These are phyloP conservation scores for Macrocentrus cingulum DNA, from an alignment of 1,140 invertebrate genomes.

Conservation along the genomic window DNA sequence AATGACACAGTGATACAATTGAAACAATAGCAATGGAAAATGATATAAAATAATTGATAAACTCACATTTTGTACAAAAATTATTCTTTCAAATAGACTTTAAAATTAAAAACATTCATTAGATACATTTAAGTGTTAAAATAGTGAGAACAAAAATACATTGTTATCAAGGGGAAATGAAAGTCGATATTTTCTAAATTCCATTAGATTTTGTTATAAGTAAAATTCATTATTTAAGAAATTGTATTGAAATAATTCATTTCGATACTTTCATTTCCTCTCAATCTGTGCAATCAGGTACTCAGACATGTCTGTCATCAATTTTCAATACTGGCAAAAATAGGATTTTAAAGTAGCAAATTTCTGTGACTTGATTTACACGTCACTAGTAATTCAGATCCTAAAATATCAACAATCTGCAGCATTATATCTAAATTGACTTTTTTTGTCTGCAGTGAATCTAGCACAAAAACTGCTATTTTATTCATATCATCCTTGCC, in stretches of 20 bases:
- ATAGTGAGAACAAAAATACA: background rate
- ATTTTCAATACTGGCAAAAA: constrained; percentile 26
- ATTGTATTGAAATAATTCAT: constrained; percentile 3
- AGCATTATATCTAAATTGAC: constrained; percentile 42
- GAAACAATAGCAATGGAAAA: constrained; percentile 9
- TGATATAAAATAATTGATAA: constrained; percentile 14
- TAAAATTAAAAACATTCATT: constrained; percentile 1
- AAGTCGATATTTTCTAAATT: constrained; percentile 21
- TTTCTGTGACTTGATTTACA: constrained; percentile 29
- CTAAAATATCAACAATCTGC: constrained; percentile 41
- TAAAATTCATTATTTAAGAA: too few species aligned
- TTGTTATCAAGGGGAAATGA: background rate
- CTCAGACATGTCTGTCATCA: constrained; percentile 23
- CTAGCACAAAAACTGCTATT: constrained; percentile 37
- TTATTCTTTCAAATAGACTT: constrained; percentile 29
- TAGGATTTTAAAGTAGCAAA: constrained; percentile 12
- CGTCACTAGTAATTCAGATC: constrained; percentile 41
- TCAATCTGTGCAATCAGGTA: constrained; percentile 37
- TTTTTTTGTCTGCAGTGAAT: constrained; percentile 35
- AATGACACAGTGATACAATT: constrained; percentile 5
- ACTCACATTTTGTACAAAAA: constrained; percentile 37
- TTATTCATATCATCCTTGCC: constrained; percentile 36
- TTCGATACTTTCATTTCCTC: constrained; percentile 15
- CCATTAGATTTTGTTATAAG: too few species aligned
- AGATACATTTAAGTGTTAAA: background rate